phyloP scores from a whole-genome alignment of 2,888 invertebrate species.

The Folsomia manolachei region DNA sequence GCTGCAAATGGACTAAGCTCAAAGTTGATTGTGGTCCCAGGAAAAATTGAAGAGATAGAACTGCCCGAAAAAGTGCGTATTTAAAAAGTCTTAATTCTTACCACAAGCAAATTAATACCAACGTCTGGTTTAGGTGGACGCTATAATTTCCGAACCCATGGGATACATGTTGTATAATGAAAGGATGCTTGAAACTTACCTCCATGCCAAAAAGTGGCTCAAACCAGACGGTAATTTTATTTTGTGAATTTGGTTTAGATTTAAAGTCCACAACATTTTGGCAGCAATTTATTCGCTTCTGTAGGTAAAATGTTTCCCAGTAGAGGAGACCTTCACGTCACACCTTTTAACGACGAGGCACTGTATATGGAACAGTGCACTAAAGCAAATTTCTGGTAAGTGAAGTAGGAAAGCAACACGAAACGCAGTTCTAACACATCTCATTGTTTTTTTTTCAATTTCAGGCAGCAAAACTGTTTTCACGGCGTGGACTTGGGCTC shows the following conservation, averaged over 20 bases:
- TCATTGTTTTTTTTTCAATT: no score
- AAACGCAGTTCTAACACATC: no score
- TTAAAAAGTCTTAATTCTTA: no score
- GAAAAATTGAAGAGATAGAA: slow-evolving; percentile 97
- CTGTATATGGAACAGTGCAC: slow-evolving; percentile 97
- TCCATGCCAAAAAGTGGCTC: slow-evolving; percentile 98
- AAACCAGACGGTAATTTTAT: slow-evolving; percentile 64
- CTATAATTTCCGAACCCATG: slow-evolving; percentile 99
- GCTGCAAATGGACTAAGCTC: slow-evolving; percentile 83
- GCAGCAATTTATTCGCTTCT: background rate
- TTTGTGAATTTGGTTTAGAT: background rate
- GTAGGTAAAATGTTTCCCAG: slow-evolving; percentile 95
- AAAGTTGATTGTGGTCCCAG: slow-evolving; percentile 87
- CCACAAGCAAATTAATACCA: no score
- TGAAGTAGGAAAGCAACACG: background rate
- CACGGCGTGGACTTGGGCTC: slow-evolving; percentile 94
- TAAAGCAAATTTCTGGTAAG: slow-evolving; percentile 94
- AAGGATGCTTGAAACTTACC: slow-evolving; percentile 96
- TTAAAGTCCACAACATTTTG: background rate
- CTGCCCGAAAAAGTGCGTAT: slow-evolving; percentile 89
- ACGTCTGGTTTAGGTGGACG: no score
- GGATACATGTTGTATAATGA: slow-evolving; percentile 99
- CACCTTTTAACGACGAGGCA: slow-evolving; percentile 96
- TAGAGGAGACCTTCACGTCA: slow-evolving; percentile 92
- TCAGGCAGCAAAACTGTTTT: slow-evolving; percentile 90